Evolutionary conservation across 2,888 invertebrate species (phyloP), one percentile per base, ranked within the genome.

Genomic region (Rhagonycha fulva): DNA sequence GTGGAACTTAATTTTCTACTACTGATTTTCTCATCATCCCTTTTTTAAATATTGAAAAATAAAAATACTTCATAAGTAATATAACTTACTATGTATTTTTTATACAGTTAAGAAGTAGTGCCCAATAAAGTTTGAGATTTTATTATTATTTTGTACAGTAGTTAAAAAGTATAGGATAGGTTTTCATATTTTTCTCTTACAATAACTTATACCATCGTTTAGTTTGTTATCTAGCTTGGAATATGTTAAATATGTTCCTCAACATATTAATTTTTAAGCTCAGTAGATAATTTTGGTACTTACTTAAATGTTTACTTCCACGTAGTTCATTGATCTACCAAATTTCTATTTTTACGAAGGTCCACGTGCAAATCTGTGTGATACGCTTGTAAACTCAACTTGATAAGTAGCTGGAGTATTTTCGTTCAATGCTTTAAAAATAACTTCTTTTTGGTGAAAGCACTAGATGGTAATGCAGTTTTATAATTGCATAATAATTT

Each of bases 311-410:
- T 47, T 47, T 47, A 47, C 63, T 23, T 23, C 62, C 63, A 66
- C 12, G 63, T 77, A 78, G 80, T 80, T 80, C 80, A 79, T 74
- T 68, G 80, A 74, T 76, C 80, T 68, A 74, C 70, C 67, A 70
- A 69, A 63, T 74, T 74, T 70, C 79, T 80, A 80, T 80, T 80
- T 80, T 79, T 78, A 80, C 62, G 7, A 74, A 68, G 63, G 24
- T 75, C 74, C 74, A 75, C 77, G 77, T 77, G 76, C 76, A 76
- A 72, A 71, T 77, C 77, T 69, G 66, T 67, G 69, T 72, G 70
- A 72, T 69, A 63, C 74, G 72, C 72, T 70, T 75, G 69, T 74
- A 73, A 68, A 76, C 68, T 75, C 61, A 76, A 66, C 66, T 75
- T 62, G 71, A 76, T 70, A 62, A 71, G 76, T 74, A 74, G 70